These are phyloP conservation scores for Heterodera schachtii DNA, from an alignment of 1,140 invertebrate genomes.

Conservation along the genomic window DNA sequence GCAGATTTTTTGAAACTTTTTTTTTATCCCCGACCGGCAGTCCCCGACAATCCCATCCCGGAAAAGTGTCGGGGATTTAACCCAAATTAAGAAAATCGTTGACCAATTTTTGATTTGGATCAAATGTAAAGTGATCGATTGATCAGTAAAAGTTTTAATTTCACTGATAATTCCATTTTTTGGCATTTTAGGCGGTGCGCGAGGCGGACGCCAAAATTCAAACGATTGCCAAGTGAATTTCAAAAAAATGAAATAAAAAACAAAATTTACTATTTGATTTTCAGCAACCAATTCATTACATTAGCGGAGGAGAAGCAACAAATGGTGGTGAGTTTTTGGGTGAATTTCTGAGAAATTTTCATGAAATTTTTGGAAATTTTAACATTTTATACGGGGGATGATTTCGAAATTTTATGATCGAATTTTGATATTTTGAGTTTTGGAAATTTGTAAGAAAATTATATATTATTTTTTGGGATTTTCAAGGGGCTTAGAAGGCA, in stretches of 20 bases:
- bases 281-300: background rate
- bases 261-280: background rate
- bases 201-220: constrained; percentile 1
- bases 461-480: too few species aligned
- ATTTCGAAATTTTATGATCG: background rate
- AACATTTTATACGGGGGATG: background rate
- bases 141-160: background rate
- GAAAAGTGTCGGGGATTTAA: too few species aligned
- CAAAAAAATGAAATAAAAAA: background rate
- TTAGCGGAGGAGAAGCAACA: background rate
- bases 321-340: background rate
- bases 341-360: background rate
- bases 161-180: background rate
- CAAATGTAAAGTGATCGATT: too few species aligned
- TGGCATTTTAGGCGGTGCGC: background rate
- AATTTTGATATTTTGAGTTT: too few species aligned
- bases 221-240: background rate
- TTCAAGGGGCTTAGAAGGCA: too few species aligned
- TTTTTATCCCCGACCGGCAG: too few species aligned
- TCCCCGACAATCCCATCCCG: too few species aligned
- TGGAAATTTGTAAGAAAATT: too few species aligned
- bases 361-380: background rate
- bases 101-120: background rate
- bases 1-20: too few species aligned
- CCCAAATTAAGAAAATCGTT: too few species aligned